Conservation (phyloP, 2,113 vertebrate genomes). For the Catharus fuscescens region DNA sequence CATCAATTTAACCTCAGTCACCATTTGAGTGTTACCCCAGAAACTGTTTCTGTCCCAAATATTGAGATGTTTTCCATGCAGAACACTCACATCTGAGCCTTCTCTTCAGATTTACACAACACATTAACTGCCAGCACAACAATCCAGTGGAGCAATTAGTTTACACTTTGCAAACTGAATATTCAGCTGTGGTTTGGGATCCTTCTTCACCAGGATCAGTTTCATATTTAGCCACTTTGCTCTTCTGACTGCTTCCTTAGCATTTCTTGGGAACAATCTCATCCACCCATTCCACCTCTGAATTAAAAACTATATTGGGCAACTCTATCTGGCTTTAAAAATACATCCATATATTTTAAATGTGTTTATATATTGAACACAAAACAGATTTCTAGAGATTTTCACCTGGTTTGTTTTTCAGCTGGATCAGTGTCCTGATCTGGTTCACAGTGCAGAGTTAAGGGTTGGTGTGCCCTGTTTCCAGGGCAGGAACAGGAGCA, state of each 20-base stretch:
- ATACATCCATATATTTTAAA: not conserved
- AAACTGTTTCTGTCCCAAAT: not conserved
- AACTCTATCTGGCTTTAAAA: not conserved
- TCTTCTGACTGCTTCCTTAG: not conserved
- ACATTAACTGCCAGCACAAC: not conserved
- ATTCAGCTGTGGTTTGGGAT: not conserved
- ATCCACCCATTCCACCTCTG: not conserved
- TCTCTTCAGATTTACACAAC: not conserved
- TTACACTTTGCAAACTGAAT: not conserved
- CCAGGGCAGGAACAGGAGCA: not conserved
- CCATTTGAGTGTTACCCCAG: not conserved
- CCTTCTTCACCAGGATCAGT: not conserved
- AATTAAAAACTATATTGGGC: not conserved
- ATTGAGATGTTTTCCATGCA: not conserved
- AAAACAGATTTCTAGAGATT: not conserved
- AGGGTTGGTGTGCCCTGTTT: not conserved
- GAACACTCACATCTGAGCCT: not conserved
- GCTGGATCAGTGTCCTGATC: not conserved
- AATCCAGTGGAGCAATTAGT: not conserved
- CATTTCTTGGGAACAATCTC: not conserved
- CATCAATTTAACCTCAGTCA: not conserved
- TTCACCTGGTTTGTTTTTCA: not conserved
- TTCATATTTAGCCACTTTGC: not conserved
- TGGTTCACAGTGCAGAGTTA: not conserved
- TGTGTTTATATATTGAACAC: not conserved